A percentile compares a stretch with the other conserved stretches of the same genome.
Evolutionary conservation across 1,140 invertebrate genomes (phyloP).

Genomic region (Halyomorpha halys): DNA sequence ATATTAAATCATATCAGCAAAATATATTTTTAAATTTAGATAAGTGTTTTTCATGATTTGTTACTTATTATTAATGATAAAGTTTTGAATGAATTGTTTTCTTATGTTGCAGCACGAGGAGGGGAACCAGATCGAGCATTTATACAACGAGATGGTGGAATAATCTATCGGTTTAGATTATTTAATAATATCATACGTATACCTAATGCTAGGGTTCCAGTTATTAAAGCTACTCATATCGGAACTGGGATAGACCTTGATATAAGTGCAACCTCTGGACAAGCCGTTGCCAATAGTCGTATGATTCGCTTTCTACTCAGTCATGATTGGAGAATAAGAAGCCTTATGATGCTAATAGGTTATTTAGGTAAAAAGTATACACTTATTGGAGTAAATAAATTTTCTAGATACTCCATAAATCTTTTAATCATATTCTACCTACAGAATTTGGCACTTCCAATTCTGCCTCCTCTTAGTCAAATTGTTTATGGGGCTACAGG

Average conservation of each 20-base stretch:
- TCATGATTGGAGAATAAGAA: constrained; percentile 4
- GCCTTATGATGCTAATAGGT: constrained; percentile 12
- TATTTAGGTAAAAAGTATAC: constrained; percentile 7
- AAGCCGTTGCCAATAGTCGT: constrained; percentile 13
- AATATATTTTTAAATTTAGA: too few relatives aligned
- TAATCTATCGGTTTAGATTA: not conserved
- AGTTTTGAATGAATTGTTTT: not conserved
- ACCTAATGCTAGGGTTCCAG: constrained; percentile 10
- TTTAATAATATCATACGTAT: constrained; percentile 4
- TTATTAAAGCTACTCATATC: constrained; percentile 11
- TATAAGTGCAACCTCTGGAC: constrained; percentile 17
- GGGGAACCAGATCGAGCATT: not conserved
- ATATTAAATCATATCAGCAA: too few relatives aligned
- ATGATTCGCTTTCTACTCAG: not conserved
- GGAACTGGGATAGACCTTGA: constrained; percentile 4
- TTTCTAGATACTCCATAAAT: constrained; percentile 11
- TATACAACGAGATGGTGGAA: constrained; percentile 1
- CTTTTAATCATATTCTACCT: constrained; percentile 19
- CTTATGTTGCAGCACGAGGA: not conserved
- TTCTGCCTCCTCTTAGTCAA: not conserved
- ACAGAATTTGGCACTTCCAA: constrained; percentile 3
- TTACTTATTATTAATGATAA: too few relatives aligned
- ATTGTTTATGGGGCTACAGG: constrained; percentile 6
- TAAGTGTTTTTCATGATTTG: too few relatives aligned
- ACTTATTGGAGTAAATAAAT: not conserved